These are phyloP conservation scores for Propithecus coquereli DNA, from an alignment of 2,113 vertebrate genomes.

Conservation along the genomic window DNA sequence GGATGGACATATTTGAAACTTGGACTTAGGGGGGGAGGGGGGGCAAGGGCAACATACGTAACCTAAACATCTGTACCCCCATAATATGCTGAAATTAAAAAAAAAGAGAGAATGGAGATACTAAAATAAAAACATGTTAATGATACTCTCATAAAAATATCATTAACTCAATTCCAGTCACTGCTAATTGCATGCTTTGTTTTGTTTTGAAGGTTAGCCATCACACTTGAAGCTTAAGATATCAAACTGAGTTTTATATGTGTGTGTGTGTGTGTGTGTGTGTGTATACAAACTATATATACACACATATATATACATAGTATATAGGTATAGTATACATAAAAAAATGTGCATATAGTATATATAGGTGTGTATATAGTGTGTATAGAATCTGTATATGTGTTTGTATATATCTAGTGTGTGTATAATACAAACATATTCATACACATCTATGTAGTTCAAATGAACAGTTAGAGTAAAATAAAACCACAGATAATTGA, in stretches of 20 bases:
- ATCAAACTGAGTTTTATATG: not conserved
- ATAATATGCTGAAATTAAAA: no score
- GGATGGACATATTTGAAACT: no score
- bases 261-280: no score
- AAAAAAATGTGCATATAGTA: not conserved
- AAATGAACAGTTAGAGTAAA: not conserved
- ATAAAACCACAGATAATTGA: not conserved
- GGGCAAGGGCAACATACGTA: no score
- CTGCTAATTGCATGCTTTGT: not conserved
- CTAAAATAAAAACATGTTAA: constrained; percentile 9
- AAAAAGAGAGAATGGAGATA: not conserved
- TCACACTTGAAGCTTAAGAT: not conserved
- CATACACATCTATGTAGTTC: not conserved
- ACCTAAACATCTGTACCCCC: no score
- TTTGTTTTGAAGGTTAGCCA: not conserved
- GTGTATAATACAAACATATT: not conserved
- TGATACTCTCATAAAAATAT: not conserved
- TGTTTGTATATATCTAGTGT: not conserved
- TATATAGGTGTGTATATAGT: not conserved
- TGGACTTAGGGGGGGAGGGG: no score
- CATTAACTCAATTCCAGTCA: not conserved
- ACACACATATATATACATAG: no score
- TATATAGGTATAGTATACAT: not conserved
- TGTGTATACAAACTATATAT: not conserved
- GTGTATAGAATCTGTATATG: no score